These are phyloP conservation scores for Hetaerina americana DNA, from an alignment of 1,140 invertebrate genomes.

Conservation along the genomic window DNA sequence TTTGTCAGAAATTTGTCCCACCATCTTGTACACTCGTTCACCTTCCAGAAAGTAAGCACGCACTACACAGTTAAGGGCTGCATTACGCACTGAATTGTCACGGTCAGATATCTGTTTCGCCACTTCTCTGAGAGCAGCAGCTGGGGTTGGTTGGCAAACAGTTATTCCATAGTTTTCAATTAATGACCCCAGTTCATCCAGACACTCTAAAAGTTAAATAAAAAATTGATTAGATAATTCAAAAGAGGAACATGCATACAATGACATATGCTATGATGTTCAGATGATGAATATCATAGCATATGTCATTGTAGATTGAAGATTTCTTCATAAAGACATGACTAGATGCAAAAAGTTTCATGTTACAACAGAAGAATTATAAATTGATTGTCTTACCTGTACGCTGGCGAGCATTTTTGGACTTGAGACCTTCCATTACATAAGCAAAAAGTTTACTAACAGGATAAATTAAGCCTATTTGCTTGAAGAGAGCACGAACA, in stretches of 20 bases:
- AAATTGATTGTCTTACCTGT: conserved; percentile 55
- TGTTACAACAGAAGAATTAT: no score
- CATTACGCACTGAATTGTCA: conserved; percentile 91
- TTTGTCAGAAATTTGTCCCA: conserved; percentile 90
- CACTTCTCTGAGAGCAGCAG: conserved; percentile 76
- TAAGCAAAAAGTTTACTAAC: conserved; percentile 80
- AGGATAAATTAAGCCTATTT: conserved; percentile 74
- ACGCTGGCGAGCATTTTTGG: conserved; percentile 91
- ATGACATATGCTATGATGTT: no score
- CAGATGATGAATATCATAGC: no score
- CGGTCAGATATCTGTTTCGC: conserved; percentile 89
- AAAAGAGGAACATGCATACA: no score
- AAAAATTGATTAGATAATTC: background rate
- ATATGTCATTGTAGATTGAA: no score
- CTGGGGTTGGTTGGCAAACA: conserved; percentile 68
- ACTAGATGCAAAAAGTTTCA: no score
- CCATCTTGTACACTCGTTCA: conserved; percentile 79
- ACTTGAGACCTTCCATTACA: conserved; percentile 89
- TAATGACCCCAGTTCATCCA: conserved; percentile 77
- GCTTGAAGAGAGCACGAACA: conserved; percentile 72
- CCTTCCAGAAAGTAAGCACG: conserved; percentile 82
- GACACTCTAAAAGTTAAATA: conserved; percentile 53
- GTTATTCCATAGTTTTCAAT: conserved; percentile 74
- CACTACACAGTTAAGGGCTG: conserved; percentile 87
- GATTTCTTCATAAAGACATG: no score